Percentiles rank a stretch among this genome's conserved stretches.
Evolutionary conservation across 2,797 vertebrate genomes (phyloP).

Genomic region (Vespertilio murinus): DNA sequence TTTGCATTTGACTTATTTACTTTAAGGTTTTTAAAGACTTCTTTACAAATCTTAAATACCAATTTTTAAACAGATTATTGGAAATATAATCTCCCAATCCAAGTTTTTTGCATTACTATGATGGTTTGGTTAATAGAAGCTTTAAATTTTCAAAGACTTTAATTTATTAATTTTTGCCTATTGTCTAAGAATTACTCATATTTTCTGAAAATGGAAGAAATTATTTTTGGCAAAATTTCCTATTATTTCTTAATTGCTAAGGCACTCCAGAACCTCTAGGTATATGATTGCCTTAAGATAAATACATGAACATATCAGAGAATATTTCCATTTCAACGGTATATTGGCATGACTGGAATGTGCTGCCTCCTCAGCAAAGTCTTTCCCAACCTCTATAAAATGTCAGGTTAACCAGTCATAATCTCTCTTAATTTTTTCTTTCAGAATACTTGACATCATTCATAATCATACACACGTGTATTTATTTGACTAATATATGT

Average conservation of each 20-base stretch:
- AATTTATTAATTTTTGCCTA: background rate
- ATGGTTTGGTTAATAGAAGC: background rate
- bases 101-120: background rate
- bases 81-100: background rate
- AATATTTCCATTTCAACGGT: background rate
- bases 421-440: background rate
- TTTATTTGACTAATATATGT: background rate
- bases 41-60: background rate
- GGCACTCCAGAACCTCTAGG: background rate
- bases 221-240: background rate
- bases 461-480: background rate
- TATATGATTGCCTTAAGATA: background rate
- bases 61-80: background rate
- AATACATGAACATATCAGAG: background rate
- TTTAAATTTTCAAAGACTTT: conserved; percentile 9
- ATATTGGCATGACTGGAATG: background rate
- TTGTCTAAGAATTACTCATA: background rate
- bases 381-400: background rate
- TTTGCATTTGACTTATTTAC: background rate
- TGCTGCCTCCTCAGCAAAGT: background rate
- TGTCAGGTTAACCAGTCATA: background rate
- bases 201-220: background rate
- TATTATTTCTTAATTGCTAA: background rate
- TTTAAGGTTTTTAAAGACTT: background rate
- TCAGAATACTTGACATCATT: background rate